Evolutionary conservation across 2,888 invertebrate genomes (phyloP).

Genomic region (Lasioglossum pauxillum): DNA sequence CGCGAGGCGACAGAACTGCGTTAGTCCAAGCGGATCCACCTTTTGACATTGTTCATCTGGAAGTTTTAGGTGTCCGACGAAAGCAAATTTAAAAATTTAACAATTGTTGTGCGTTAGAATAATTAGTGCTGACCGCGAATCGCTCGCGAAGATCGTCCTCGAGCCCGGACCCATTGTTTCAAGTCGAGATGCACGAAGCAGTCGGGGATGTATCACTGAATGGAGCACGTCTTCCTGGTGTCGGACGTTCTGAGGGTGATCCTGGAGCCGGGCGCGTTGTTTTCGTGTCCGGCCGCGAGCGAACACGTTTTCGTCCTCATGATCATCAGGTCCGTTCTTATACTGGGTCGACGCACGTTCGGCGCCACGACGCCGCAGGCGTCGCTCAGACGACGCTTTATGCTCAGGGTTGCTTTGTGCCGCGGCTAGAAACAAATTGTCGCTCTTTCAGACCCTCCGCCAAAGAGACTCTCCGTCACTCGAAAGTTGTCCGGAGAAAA

Average conservation of each 20-base stretch:
- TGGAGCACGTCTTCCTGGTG: constrained; percentile 76
- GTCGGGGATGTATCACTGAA: constrained; percentile 75
- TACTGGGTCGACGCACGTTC: constrained; percentile 93
- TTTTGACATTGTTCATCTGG: neutral
- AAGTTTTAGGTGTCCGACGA: neutral
- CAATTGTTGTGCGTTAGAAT: constrained; percentile 9
- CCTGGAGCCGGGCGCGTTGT: constrained; percentile 79
- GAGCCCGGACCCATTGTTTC: constrained; percentile 24
- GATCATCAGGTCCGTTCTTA: constrained; percentile 94
- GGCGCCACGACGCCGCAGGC: constrained; percentile 96
- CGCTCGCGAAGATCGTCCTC: constrained; percentile 56
- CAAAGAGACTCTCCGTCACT: constrained; percentile 2
- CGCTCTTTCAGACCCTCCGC: constrained; percentile 22
- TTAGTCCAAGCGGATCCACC: neutral
- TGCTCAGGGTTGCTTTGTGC: constrained; percentile 89
- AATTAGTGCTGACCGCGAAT: constrained; percentile 2
- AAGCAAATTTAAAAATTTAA: neutral
- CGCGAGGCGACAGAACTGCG: neutral
- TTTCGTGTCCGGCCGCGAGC: constrained; percentile 88
- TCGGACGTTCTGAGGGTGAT: constrained; percentile 78
- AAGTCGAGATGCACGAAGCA: constrained; percentile 16
- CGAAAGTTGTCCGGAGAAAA: neutral
- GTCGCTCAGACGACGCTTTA: constrained; percentile 93
- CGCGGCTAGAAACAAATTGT: constrained; percentile 74
- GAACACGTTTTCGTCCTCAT: constrained; percentile 94